phyloP scores from a whole-genome alignment of 2,888 invertebrate genomes.

The Anoncus sp. region DNA sequence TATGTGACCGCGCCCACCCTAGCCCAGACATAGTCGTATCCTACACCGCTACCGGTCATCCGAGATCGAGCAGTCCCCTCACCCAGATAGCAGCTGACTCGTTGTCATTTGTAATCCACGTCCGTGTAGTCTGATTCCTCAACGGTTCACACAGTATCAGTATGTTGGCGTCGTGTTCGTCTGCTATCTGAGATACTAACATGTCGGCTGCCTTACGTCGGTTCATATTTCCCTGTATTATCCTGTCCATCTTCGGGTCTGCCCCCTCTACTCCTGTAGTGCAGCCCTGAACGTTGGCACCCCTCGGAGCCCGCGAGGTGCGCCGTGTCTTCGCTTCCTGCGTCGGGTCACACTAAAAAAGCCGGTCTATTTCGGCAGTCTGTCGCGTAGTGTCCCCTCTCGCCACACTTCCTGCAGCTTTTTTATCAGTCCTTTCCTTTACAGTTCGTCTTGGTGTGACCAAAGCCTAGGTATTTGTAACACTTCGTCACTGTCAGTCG shows the following conservation, averaged over 20 bases:
- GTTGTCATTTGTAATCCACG: constrained; percentile 39
- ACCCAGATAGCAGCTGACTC: constrained; percentile 50
- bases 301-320: constrained; percentile 46
- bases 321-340: constrained; percentile 35
- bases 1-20: constrained; percentile 43
- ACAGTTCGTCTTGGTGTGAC: constrained; percentile 29
- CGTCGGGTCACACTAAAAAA: constrained; percentile 34
- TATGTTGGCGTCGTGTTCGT: constrained; percentile 55
- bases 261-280: constrained; percentile 55
- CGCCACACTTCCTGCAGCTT: constrained; percentile 29
- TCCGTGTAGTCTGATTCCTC: constrained; percentile 22
- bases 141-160: constrained; percentile 51
- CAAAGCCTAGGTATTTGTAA: constrained; percentile 24
- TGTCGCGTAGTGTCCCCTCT: constrained; percentile 23
- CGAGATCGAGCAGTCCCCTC: constrained; percentile 25
- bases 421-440: constrained; percentile 1
- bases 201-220: constrained; percentile 36
- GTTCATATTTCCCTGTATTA: constrained; percentile 39
- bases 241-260: constrained; percentile 50
- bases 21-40: constrained; percentile 44
- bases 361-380: constrained; percentile 24
- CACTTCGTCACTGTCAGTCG: constrained; percentile 40
- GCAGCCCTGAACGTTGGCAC: constrained; percentile 49
- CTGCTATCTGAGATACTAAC: constrained; percentile 53
- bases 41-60: constrained; percentile 36